Base-by-base conservation (phyloP, 1,140 invertebrate species). In the Manduca sexta region DNA sequence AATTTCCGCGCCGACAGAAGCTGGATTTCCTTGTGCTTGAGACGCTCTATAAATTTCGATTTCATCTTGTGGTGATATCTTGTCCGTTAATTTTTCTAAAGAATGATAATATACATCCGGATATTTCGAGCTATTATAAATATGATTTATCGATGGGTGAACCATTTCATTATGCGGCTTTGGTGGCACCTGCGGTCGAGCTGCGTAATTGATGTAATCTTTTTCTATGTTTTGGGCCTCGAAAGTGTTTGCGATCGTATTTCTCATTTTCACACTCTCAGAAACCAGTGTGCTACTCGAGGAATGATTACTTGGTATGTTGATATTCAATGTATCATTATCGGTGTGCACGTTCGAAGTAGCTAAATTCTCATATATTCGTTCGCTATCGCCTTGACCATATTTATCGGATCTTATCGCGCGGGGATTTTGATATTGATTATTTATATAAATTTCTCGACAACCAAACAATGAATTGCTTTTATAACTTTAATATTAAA, bases 81-180 rank as follows among this genome's bases (percentile, higher is more conserved):
- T 76, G 49, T 81, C 71, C 12, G 55, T 56, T 31, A 82, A 37
- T 55, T 79, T 72, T 35, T 84, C 81, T 39, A 84, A 44, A 2
- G 78, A 82, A 64, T 84, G 81, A 59, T 84, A 84, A 50, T 84
- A 84, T 10, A 81, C 77, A 55, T 81, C 72, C 13, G 78, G 74
- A 49, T 71, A 83, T 31, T 59, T 53, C 6, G 42, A 12, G 21
- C 48, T 50, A 26, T 58, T 39, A 15, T 40, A 40, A 30, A 63
- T 46, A 41, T 43, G 56, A 30, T 40, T 18, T 52, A 50, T 44
- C 41, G 55, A 44, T 7, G 61, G 30, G 12, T 64, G 49, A 5
- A 50, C 21, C 33, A 51, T 52, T 57, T 74, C 73, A 31, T 71
- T 67, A 3, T 65, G 47, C 3, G 77, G 75, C 48, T 75, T 81